Conservation (phyloP, 2,797 vertebrate genomes). For the Poecilia picta region DNA sequence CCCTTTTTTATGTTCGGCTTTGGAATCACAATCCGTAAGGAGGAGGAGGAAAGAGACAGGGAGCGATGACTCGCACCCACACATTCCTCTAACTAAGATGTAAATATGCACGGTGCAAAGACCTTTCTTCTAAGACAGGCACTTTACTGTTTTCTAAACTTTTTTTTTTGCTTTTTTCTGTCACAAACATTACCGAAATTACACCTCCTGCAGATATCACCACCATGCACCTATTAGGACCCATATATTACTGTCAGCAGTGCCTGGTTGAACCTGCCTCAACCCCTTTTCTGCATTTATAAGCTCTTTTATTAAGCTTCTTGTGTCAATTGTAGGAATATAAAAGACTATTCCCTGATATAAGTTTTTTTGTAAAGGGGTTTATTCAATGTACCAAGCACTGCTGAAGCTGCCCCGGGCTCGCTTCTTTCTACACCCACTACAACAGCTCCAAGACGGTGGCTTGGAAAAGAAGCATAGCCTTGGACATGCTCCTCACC, state of each 20-base stretch:
- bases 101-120: conserved; percentile 75
- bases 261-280: conserved; percentile 73
- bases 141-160: conserved; percentile 73
- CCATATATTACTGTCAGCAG: conserved; percentile 78
- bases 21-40: conserved; percentile 60
- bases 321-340: conserved; percentile 63
- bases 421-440: conserved; percentile 65
- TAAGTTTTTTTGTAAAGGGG: conserved; percentile 63
- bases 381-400: conserved; percentile 60
- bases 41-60: conserved; percentile 64
- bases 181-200: conserved; percentile 74
- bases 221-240: conserved; percentile 78
- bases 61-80: conserved; percentile 73
- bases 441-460: conserved; percentile 58
- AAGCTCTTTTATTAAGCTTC: conserved; percentile 68
- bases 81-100: conserved; percentile 73
- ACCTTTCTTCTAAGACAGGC: conserved; percentile 73
- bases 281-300: conserved; percentile 65
- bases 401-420: conserved; percentile 58
- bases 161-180: conserved; percentile 64
- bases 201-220: conserved; percentile 75
- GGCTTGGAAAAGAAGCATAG: conserved; percentile 47
- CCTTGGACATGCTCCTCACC: conserved; percentile 72
- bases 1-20: conserved; percentile 67
- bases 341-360: conserved; percentile 61